phyloP scores from a whole-genome alignment of 1,140 invertebrate genomes.

The Belonocnema kinseyi region DNA sequence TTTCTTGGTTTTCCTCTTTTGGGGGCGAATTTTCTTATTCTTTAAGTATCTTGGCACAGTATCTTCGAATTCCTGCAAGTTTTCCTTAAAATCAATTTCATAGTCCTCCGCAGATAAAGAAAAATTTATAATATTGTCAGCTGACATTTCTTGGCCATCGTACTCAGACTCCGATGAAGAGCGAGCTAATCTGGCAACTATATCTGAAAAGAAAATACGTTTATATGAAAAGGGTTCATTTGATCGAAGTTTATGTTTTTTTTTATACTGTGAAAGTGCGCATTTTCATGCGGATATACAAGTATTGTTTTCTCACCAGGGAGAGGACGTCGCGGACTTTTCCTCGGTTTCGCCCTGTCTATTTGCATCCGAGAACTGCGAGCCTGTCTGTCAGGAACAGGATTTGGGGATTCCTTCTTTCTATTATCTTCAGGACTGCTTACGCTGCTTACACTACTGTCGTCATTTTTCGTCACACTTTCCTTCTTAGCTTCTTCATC shows the following conservation, averaged over 20 bases:
- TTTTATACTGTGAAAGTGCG: no score
- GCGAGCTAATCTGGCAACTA: constrained; percentile 59
- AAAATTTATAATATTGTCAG: constrained; percentile 37
- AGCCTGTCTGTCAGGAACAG: constrained; percentile 50
- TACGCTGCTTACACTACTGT: constrained; percentile 27
- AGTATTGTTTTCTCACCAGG: constrained; percentile 62
- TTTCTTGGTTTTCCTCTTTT: constrained; percentile 74
- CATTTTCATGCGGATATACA: no score
- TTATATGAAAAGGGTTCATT: constrained; percentile 18
- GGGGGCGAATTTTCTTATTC: constrained; percentile 64
- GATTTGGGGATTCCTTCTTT: constrained; percentile 46
- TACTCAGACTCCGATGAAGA: constrained; percentile 68
- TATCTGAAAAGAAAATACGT: constrained; percentile 53
- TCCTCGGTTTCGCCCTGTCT: constrained; percentile 76
- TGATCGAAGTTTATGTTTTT: no score
- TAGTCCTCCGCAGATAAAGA: constrained; percentile 56
- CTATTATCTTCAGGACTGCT: constrained; percentile 44
- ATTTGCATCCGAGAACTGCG: constrained; percentile 60
- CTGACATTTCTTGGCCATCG: constrained; percentile 50
- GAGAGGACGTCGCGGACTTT: constrained; percentile 73
- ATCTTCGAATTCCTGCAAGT: constrained; percentile 75
- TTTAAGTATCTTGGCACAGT: constrained; percentile 69
- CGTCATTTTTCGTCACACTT: constrained; percentile 35
- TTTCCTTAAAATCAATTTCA: constrained; percentile 72
- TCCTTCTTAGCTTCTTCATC: constrained; percentile 47